A percentile compares a stretch with the other conserved stretches of the same genome.
These are phyloP conservation scores for Aleiodes alternator DNA, from an alignment of 2,888 invertebrate genomes.

Conservation along the genomic window DNA sequence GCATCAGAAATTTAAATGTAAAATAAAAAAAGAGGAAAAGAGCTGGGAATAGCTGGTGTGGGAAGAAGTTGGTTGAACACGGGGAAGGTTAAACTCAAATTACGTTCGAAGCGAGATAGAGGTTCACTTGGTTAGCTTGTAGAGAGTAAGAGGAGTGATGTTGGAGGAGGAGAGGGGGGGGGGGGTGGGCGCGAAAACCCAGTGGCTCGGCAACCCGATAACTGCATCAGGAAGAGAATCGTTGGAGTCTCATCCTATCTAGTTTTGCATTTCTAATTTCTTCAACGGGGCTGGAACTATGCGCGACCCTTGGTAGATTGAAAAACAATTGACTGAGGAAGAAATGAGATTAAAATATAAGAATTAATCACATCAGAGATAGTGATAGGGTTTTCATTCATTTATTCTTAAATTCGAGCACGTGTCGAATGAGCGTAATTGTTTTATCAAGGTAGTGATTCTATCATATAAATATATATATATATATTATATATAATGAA, in stretches of 20 bases:
- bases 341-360: constrained; percentile 9
- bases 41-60: constrained; percentile 3
- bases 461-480: no score
- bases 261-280: constrained; percentile 36
- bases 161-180: neutral
- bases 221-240: constrained; percentile 48
- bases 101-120: constrained; percentile 50
- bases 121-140: constrained; percentile 5
- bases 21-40: neutral
- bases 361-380: constrained; percentile 11
- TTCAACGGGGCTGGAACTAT: neutral
- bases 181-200: constrained; percentile 44
- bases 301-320: constrained; percentile 9
- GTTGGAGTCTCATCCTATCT: constrained; percentile 10
- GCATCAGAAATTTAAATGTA: constrained; percentile 5
- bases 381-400: neutral
- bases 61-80: constrained; percentile 38
- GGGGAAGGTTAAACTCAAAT: constrained; percentile 52
- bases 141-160: constrained; percentile 5
- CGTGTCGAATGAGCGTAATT: neutral
- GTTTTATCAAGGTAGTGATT: no score
- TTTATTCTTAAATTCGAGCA: neutral
- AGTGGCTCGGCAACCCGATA: constrained; percentile 57
- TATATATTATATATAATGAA: no score
- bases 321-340: constrained; percentile 21